These are phyloP conservation scores for Sylvilagus floridanus DNA, from an alignment of 2,797 vertebrate species.

Conservation along the genomic window DNA sequence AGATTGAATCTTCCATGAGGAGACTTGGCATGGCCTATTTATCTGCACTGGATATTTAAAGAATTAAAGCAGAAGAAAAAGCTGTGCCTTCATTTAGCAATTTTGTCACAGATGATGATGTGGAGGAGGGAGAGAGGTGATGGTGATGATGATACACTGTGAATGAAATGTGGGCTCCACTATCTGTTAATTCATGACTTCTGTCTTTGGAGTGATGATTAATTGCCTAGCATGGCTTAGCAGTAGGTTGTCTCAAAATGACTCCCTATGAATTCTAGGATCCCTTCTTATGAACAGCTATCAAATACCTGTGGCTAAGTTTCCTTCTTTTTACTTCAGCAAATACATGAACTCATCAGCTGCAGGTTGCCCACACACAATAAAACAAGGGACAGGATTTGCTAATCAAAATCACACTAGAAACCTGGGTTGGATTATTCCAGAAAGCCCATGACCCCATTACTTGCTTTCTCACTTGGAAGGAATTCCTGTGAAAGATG, in stretches of 20 bases:
- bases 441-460: slow-evolving; percentile 35
- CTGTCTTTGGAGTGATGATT: background rate
- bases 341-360: slow-evolving; percentile 8
- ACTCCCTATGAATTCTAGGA: background rate
- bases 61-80: background rate
- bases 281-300: background rate
- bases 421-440: slow-evolving; percentile 59
- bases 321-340: slow-evolving; percentile 29
- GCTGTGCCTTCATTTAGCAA: fast-evolving
- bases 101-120: background rate
- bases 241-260: background rate
- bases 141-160: background rate
- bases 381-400: slow-evolving; percentile 35
- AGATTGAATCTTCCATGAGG: background rate
- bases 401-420: slow-evolving; percentile 67
- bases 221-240: background rate
- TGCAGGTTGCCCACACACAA: background rate
- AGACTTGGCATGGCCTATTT: background rate
- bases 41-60: background rate
- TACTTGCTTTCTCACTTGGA: slow-evolving; percentile 70
- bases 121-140: background rate
- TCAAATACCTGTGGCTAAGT: background rate
- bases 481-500: slow-evolving; percentile 71
- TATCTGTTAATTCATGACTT: background rate
- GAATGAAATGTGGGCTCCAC: background rate